Base-by-base conservation (phyloP, 2,888 invertebrate genomes). In the Selenia dentaria region DNA sequence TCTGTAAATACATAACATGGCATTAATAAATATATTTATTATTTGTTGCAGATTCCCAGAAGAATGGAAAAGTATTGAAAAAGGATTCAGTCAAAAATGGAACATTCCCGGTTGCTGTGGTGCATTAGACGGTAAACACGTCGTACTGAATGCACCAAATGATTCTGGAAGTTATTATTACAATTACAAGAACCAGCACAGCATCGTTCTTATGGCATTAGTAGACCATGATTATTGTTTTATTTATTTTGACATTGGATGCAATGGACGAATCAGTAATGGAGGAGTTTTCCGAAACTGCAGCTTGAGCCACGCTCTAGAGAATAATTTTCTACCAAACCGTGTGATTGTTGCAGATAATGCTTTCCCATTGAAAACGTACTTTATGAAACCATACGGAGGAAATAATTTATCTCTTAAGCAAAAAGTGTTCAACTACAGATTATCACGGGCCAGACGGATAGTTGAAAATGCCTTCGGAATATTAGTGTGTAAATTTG, bases 211-310 rank as follows among this genome's bases (percentile, higher is more conserved):
- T 27, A 51, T 63, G 46, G 63, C 62, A 28, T 27, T 62, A 33
- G 60, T 57, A 42, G 60, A 63, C 34, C 46, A 57, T 53, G 50
- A 62, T 33, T 64, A 63, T 46, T 52, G 52, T 24, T 64, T 66
- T 42, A 52, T 40, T 9, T 62, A 61, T 40, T 48, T 63, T 36
- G 57, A 64, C 44, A 42, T 63, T 27, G 62, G 62, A 14, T 57
- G 54, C 31, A 57, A 64, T 50, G 62, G 64, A 22, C 25, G 62
- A 31, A 48, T 55, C 33, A 54, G 57, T 14, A 59, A 64, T 62
- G 61, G 61, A 31, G 59, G 59, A 27, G 57, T 66, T 29, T 64
- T 62, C 40, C 41, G 46, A 12, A 39, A 55, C 22, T 60, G 50
- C 42, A 33, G 38, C 22, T 39, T 64, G 39, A 49, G 51, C 31